phyloP scores from a whole-genome alignment of 2,797 vertebrate species.

The Acrocephalus scirpaceus region DNA sequence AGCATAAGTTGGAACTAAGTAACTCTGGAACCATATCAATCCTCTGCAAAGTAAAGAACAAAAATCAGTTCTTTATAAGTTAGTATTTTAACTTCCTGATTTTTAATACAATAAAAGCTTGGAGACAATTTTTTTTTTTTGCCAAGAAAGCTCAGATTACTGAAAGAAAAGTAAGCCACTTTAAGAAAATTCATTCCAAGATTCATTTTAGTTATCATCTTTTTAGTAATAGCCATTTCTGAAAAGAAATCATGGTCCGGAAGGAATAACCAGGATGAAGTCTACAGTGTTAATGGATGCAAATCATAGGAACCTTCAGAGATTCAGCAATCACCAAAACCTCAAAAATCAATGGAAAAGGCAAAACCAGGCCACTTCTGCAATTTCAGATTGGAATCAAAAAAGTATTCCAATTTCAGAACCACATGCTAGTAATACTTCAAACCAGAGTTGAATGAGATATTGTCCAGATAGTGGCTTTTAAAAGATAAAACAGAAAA shows the following conservation, averaged over 20 bases:
- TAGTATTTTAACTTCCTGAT: neutral
- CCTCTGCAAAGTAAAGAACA: slow-evolving; percentile 82
- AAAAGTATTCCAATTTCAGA: neutral
- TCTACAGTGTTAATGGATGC: neutral
- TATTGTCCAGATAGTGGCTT: neutral
- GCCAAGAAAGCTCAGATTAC: neutral
- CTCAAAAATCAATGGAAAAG: neutral
- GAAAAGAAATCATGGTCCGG: neutral
- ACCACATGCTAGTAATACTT: neutral
- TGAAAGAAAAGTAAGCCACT: neutral
- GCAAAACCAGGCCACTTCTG: neutral
- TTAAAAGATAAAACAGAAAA: neutral
- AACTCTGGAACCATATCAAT: slow-evolving; percentile 99
- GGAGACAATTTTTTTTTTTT: neutral
- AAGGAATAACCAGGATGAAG: neutral
- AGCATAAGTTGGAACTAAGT: slow-evolving; percentile 97
- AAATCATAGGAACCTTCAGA: neutral
- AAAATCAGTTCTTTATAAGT: neutral
- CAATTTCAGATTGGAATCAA: neutral
- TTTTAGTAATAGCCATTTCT: neutral
- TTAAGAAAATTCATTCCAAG: neutral
- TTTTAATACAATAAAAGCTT: neutral
- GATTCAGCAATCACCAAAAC: neutral
- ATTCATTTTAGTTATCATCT: neutral
- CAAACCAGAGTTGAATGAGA: neutral